Conservation (phyloP, 2,888 invertebrate species). For the Colletes collaris region DNA sequence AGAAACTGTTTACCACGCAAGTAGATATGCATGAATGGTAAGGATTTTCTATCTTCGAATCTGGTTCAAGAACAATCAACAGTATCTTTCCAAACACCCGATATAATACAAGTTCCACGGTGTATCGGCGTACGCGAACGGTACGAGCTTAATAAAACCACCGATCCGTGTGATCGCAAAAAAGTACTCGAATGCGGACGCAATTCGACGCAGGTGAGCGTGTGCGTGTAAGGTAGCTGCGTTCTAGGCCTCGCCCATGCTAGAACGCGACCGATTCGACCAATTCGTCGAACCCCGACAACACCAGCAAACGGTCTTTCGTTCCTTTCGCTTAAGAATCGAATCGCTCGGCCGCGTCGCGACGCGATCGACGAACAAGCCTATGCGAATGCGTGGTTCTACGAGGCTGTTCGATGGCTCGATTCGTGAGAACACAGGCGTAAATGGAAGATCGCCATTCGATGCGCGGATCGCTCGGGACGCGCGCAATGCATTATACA, state of each 20-base stretch:
- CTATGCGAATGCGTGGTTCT: constrained; percentile 25
- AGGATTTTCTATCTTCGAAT: neutral
- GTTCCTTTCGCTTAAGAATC: constrained; percentile 61
- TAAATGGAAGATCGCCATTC: constrained; percentile 71
- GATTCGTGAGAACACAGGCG: constrained; percentile 63
- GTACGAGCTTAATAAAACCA: constrained; percentile 57
- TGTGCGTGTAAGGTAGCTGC: constrained; percentile 29
- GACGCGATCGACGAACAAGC: constrained; percentile 37
- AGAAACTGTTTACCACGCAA: neutral
- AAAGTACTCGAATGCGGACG: constrained; percentile 43
- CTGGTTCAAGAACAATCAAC: constrained; percentile 17
- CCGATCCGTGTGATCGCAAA: constrained; percentile 36
- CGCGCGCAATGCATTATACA: constrained; percentile 71
- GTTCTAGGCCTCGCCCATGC: constrained; percentile 64
- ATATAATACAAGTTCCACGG: neutral
- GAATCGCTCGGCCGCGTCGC: constrained; percentile 30
- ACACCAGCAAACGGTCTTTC: constrained; percentile 34
- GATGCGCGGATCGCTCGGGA: constrained; percentile 54
- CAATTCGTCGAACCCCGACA: constrained; percentile 66
- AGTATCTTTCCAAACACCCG: constrained; percentile 30
- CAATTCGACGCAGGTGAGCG: neutral
- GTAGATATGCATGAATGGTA: neutral
- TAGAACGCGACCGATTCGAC: constrained; percentile 51
- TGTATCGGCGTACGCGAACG: constrained; percentile 40
- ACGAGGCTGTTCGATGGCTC: constrained; percentile 2